A percentile compares a stretch with the other conserved stretches of the same genome.
Conservation (phyloP, 2,888 invertebrate species). For the Drosophila tripunctata region DNA sequence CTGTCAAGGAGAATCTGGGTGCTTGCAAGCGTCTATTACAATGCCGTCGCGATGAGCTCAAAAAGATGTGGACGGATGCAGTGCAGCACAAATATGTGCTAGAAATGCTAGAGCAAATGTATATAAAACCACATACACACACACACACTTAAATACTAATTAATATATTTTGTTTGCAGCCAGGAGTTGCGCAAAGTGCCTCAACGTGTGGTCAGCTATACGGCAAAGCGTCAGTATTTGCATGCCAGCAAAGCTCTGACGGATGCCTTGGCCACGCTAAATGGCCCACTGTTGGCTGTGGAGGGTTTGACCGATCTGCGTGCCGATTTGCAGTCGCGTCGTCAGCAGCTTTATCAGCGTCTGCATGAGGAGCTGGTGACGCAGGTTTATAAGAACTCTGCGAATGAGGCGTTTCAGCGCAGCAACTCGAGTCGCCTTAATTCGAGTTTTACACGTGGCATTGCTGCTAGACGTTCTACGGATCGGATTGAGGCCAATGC, state of each 20-base stretch:
- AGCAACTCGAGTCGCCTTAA: slow-evolving; percentile 87
- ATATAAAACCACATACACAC: slow-evolving; percentile 44
- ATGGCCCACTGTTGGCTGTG: slow-evolving; percentile 91
- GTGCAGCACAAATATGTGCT: slow-evolving; percentile 97
- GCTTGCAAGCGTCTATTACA: slow-evolving; percentile 94
- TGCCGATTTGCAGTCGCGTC: slow-evolving; percentile 87
- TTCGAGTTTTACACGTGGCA: slow-evolving; percentile 87
- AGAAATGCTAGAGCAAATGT: slow-evolving; percentile 94
- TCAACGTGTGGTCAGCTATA: slow-evolving; percentile 87
- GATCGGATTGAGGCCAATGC: slow-evolving; percentile 85
- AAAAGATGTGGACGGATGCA: slow-evolving; percentile 97
- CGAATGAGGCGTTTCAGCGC: slow-evolving; percentile 86
- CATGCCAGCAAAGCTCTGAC: slow-evolving; percentile 93
- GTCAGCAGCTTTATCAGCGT: slow-evolving; percentile 88
- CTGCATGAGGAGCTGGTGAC: slow-evolving; percentile 89
- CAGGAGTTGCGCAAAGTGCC: slow-evolving; percentile 91
- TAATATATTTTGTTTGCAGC: slow-evolving; percentile 82
- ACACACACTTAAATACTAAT: slow-evolving; percentile 15
- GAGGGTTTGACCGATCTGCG: slow-evolving; percentile 93
- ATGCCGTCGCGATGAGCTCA: slow-evolving; percentile 95
- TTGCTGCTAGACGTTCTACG: slow-evolving; percentile 86
- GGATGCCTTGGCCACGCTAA: slow-evolving; percentile 88
- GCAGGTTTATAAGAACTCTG: slow-evolving; percentile 89
- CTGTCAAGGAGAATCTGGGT: slow-evolving; percentile 91
- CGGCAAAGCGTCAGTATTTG: slow-evolving; percentile 91